These are phyloP conservation scores for Solea solea DNA, from an alignment of 2,113 vertebrate genomes.

Conservation along the genomic window DNA sequence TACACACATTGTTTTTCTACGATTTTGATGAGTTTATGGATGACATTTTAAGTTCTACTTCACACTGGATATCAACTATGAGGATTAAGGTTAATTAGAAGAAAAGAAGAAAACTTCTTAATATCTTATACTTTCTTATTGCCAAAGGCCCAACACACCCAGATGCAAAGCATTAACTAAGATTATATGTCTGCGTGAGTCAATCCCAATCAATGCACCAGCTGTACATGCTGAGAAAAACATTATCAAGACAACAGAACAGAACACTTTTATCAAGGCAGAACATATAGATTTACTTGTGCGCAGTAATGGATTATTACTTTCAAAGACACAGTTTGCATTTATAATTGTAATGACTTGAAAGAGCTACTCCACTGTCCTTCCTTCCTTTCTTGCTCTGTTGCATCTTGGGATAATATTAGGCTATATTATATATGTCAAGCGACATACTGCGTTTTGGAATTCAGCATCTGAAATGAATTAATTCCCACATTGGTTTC, in stretches of 20 bases:
- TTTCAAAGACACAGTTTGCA: background rate
- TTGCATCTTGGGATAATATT: background rate
- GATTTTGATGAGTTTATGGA: too few species aligned
- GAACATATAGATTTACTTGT: constrained; percentile 19
- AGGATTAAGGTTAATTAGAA: too few species aligned
- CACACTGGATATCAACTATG: too few species aligned
- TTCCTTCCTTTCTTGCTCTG: background rate
- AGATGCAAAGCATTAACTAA: constrained; percentile 30
- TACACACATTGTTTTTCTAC: too few species aligned
- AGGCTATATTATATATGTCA: background rate
- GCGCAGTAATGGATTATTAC: too few species aligned
- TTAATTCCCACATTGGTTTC: constrained; percentile 17
- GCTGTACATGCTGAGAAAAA: constrained; percentile 36
- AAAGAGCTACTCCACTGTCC: constrained; percentile 1
- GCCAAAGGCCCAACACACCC: constrained; percentile 7
- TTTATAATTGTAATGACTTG: background rate
- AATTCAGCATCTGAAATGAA: constrained; percentile 1
- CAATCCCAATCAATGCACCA: background rate
- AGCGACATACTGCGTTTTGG: background rate
- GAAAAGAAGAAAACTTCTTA: too few species aligned
- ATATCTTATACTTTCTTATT: too few species aligned
- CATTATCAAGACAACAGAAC: constrained; percentile 2
- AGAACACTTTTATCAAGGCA: constrained; percentile 14
- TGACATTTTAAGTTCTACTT: too few species aligned
- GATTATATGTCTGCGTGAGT: too few species aligned